phyloP scores from a whole-genome alignment of 37 sponge, comb jelly and placozoan species.

The Halichondria panicea region DNA sequence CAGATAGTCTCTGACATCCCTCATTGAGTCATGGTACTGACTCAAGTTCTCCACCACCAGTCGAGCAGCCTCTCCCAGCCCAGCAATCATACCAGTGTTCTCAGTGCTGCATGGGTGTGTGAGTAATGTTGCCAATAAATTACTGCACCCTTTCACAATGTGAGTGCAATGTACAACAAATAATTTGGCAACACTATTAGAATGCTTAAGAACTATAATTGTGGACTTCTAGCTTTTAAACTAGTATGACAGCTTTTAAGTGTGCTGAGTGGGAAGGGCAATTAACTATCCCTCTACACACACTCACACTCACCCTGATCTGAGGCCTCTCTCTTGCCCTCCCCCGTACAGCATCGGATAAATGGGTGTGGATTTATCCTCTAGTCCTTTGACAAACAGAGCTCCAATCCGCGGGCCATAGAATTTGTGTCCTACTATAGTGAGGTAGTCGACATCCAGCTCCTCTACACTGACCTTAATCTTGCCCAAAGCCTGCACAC shows the following conservation, averaged over 20 bases:
- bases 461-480: conserved; percentile 71
- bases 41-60: conserved; percentile 55
- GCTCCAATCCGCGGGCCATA: conserved; percentile 94
- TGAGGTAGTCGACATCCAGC: conserved; percentile 83
- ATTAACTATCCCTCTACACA: background rate
- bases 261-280: no score
- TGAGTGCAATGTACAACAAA: no score
- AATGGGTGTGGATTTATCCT: conserved; percentile 43
- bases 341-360: conserved; percentile 79
- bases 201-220: no score
- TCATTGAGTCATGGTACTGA: conserved; percentile 45
- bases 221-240: no score
- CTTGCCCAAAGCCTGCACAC: conserved; percentile 76
- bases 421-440: conserved; percentile 94
- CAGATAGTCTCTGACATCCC: conserved; percentile 58
- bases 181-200: no score
- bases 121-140: no score
- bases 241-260: no score
- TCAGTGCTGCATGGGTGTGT: conserved; percentile 87
- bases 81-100: conserved; percentile 94
- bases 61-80: conserved; percentile 77
- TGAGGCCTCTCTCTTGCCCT: conserved; percentile 82
- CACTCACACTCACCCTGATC: conserved; percentile 69
- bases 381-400: conserved; percentile 70
- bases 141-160: no score